phyloP scores from a whole-genome alignment of 2,797 vertebrate genomes.

The Decapterus maruadsi region DNA sequence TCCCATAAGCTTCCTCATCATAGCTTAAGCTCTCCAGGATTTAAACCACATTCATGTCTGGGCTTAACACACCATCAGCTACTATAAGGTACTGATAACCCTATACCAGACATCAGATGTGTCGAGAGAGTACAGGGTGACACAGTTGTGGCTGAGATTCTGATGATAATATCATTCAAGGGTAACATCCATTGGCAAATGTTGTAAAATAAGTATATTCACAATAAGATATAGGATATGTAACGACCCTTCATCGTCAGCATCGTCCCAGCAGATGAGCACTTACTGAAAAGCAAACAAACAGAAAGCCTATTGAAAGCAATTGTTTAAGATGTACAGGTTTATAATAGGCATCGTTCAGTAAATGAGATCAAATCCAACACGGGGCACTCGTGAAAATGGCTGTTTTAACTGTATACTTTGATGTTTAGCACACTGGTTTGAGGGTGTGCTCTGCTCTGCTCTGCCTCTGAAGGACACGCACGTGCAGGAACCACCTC shows the following conservation, averaged over 20 bases:
- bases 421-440: conserved; percentile 34
- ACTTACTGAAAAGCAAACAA: conserved; percentile 18
- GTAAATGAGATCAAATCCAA: conserved; percentile 55
- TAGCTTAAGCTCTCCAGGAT: conserved; percentile 47
- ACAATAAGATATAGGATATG: conserved; percentile 7
- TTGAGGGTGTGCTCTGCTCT: conserved; percentile 48
- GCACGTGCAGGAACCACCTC: conserved; percentile 45
- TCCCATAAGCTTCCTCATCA: conserved; percentile 48
- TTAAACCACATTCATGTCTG: conserved; percentile 48
- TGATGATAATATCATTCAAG: background rate
- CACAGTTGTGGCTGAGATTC: conserved; percentile 6
- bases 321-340: conserved; percentile 34
- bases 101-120: conserved; percentile 5
- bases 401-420: conserved; percentile 40
- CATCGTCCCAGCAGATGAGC: conserved; percentile 5
- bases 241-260: background rate
- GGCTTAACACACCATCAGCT: conserved; percentile 51
- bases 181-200: conserved; percentile 21
- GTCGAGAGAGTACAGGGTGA: conserved; percentile 6
- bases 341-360: conserved; percentile 60
- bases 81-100: conserved; percentile 40
- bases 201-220: background rate
- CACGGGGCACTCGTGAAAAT: conserved; percentile 38
- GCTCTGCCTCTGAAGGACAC: conserved; percentile 44
- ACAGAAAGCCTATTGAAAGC: conserved; percentile 26